Base-by-base conservation (phyloP, 2,113 vertebrate genomes). In the Lepus timidus region DNA sequence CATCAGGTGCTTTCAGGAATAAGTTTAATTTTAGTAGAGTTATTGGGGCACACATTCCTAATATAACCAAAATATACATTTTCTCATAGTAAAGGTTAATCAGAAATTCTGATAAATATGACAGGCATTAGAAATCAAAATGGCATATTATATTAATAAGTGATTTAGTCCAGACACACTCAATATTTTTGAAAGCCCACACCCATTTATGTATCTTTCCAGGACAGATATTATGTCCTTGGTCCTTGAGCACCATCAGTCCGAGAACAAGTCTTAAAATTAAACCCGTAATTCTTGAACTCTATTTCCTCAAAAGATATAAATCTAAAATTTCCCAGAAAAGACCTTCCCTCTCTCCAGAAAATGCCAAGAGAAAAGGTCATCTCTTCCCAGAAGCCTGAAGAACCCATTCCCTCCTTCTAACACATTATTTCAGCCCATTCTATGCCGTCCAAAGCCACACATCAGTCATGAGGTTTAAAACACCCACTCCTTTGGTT, bases 91-190 rank as follows among this genome's bases (percentile, higher is more conserved):
- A 82, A 75, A 92, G 13, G 3, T 84, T 87, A 85, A 65, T 23
- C 29, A 88, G 55, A 95, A 88, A 80, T 71, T 93, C 64, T 80
- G 79, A 88, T 16, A 90, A 92, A 74, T n/a, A 95, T 85, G 78
- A 85, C 33, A 8, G 49, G n/a, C 36, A 74, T 83, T 79, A 90
- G 70, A 94, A 93, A 93, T 82, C 83, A 92, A 96, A 95, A 83
- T 55, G 29, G 13, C 65, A 27, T 22, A 58, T 33, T 74, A 4
- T 61, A 78, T 85, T 85, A 92, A 39, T 85, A 80, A 79, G 51
- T 9, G n/a, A 85, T 62, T 94, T 94, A 92, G 9, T 39, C 92
- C 36, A 86, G 71, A 95, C 90, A 78, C 85, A 70, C 17, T 52
- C 9, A 17, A 84, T 4, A 4, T 29, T 87, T 96, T 75, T 91